These are phyloP conservation scores for Halesus radiatus DNA, from an alignment of 1,140 invertebrate genomes.

Conservation along the genomic window DNA sequence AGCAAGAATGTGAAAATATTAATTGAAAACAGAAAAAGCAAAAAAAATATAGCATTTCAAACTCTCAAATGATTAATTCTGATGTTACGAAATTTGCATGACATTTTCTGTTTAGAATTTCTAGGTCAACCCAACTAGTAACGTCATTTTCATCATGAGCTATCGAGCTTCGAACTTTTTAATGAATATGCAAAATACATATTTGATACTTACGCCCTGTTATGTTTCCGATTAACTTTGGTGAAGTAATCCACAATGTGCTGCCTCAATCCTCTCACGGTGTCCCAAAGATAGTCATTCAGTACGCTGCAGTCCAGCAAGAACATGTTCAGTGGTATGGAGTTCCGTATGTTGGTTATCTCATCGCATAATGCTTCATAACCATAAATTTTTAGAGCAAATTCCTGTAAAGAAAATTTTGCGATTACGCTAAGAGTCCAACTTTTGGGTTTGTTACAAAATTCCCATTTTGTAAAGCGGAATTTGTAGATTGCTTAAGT, in stretches of 20 bases:
- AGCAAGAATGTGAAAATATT: too few relatives aligned
- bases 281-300: constrained; percentile 80
- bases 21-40: too few relatives aligned
- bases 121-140: too few relatives aligned
- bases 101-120: too few relatives aligned
- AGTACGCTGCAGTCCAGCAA: constrained; percentile 78
- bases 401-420: constrained; percentile 67
- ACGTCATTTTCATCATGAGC: constrained; percentile 11
- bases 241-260: constrained; percentile 83
- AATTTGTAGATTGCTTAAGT: too few relatives aligned
- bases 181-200: constrained; percentile 1
- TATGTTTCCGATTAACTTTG: constrained; percentile 82
- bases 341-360: constrained; percentile 74
- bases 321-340: constrained; percentile 83
- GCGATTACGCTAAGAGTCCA: too few relatives aligned
- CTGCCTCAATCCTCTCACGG: constrained; percentile 77
- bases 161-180: too few relatives aligned
- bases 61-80: too few relatives aligned
- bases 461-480: too few relatives aligned
- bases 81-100: too few relatives aligned
- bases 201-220: constrained; percentile 74
- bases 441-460: too few relatives aligned
- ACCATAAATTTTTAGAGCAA: constrained; percentile 76
- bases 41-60: too few relatives aligned
- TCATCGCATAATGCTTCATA: constrained; percentile 80